These are phyloP conservation scores for Hetaerina titia DNA, from an alignment of 2,888 invertebrate species.

Conservation along the genomic window DNA sequence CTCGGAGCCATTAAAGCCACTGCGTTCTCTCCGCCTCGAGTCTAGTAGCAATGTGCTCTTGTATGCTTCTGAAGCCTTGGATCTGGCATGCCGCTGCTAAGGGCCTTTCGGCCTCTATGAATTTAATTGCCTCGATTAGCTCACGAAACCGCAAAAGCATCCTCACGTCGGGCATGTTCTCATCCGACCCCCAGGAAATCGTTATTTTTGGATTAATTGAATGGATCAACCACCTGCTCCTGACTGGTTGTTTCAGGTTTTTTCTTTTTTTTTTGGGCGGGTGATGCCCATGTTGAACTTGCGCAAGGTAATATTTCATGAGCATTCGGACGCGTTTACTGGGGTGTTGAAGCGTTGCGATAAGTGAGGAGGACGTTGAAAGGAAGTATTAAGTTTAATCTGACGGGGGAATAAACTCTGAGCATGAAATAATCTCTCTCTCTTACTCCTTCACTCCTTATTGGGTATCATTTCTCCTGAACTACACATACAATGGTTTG, in stretches of 20 bases:
- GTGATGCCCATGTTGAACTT: neutral
- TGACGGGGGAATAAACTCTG: neutral
- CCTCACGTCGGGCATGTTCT: neutral
- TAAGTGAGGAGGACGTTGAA: neutral
- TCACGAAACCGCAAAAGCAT: constrained; percentile 12
- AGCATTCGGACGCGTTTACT: neutral
- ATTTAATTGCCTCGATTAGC: constrained; percentile 45
- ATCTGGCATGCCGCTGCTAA: neutral
- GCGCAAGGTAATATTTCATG: neutral
- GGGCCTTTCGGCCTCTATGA: neutral
- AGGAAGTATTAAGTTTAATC: neutral
- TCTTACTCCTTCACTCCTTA: neutral
- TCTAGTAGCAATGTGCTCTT: neutral
- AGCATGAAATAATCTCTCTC: neutral
- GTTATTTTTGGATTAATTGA: constrained; percentile 15
- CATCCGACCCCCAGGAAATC: neutral
- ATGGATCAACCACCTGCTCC: neutral
- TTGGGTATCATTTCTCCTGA: neutral
- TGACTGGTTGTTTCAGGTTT: neutral
- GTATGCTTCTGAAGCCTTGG: neutral
- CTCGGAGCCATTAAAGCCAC: constrained; percentile 7
- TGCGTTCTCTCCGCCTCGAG: neutral
- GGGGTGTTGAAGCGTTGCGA: neutral
- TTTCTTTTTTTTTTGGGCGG: neutral
- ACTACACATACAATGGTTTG: neutral